A percentile compares a stretch with the other conserved stretches of the same genome.
These are phyloP conservation scores for Bilobella aurantiaca DNA, from an alignment of 1,140 invertebrate species.

Conservation along the genomic window DNA sequence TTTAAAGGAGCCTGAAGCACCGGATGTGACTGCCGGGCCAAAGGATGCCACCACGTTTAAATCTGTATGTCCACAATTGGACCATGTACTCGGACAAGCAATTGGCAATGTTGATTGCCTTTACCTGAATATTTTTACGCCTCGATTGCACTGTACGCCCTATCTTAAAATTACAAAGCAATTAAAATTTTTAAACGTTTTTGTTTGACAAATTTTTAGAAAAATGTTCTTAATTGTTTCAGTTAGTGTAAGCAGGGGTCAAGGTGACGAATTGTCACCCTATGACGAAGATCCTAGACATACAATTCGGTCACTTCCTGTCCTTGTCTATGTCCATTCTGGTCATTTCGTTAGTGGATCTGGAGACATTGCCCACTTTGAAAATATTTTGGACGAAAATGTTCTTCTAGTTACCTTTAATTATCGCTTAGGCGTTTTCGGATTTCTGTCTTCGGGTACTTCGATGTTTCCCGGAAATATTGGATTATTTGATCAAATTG, in stretches of 20 bases:
- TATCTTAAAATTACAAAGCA: too few relatives aligned
- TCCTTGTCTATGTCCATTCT: conserved; percentile 94
- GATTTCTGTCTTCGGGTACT: conserved; percentile 75
- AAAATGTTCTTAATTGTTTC: background rate
- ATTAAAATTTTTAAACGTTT: background rate
- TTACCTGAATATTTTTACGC: conserved; percentile 85
- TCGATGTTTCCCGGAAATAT: conserved; percentile 89
- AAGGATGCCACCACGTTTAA: conserved; percentile 1
- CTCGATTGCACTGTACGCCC: conserved; percentile 38
- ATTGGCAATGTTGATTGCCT: conserved; percentile 59
- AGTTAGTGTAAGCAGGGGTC: background rate
- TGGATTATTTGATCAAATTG: conserved; percentile 81
- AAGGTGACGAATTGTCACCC: background rate
- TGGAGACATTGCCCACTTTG: conserved; percentile 79
- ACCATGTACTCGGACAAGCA: background rate
- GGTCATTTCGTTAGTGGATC: conserved; percentile 86
- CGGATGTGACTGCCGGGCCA: conserved; percentile 1
- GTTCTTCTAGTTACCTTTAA: conserved; percentile 93
- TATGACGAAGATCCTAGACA: background rate
- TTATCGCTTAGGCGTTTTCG: conserved; percentile 86
- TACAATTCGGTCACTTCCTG: conserved; percentile 52
- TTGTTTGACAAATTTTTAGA: background rate
- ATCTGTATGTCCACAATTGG: conserved; percentile 3
- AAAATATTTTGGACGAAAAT: conserved; percentile 80
- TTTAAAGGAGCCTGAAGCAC: background rate